Evolutionary conservation across 2,888 invertebrate species (phyloP), one percentile per base, ranked within the genome.

Genomic region (Sinotaia quadrata): DNA sequence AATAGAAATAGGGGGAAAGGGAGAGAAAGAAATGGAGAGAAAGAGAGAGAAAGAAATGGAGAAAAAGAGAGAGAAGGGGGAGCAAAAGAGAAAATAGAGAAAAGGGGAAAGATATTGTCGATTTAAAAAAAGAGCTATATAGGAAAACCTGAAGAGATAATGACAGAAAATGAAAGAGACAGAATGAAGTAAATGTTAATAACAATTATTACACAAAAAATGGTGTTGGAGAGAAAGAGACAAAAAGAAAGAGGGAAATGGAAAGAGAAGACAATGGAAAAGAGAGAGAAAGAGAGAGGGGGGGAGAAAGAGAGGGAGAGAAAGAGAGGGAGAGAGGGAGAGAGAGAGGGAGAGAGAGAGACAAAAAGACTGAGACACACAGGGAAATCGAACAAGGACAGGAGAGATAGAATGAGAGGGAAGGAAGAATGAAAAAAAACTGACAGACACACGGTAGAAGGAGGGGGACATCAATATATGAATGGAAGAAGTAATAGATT

Each of bases 91-190:
- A 49, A 24, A 49, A 41, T 41, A n/a, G n/a, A n/a, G n/a, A n/a
- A n/a, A n/a, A n/a, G n/a, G n/a, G n/a, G n/a, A n/a, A n/a, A n/a
- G n/a, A n/a, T n/a, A n/a, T n/a, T n/a, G n/a, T n/a, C n/a, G n/a
- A n/a, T n/a, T n/a, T n/a, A n/a, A n/a, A n/a, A 51, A 27, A 27
- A 51, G 51, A 27, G 27, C 24, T 21, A 51, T 10, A 12, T 27
- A 4, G 7, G 51, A 51, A 8, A 51, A 27, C n/a, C 7, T 12
- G 27, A 27, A 10, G n/a, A 51, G 51, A 51, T 21, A 51, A 10
- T 8, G 51, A 51, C 12, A 51, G 51, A 51, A 27, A 51, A 27
- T 27, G 51, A 51, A 27, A 51, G 51, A 51, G 51, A 51, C 24
- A 51, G 51, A 51, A 27, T 27, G 51, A 51, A 27, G 27, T 21